Percentiles rank a stretch among this genome's conserved stretches.
phyloP scores from a whole-genome alignment of 2,797 vertebrate species.

The Emydoidea blandingii region DNA sequence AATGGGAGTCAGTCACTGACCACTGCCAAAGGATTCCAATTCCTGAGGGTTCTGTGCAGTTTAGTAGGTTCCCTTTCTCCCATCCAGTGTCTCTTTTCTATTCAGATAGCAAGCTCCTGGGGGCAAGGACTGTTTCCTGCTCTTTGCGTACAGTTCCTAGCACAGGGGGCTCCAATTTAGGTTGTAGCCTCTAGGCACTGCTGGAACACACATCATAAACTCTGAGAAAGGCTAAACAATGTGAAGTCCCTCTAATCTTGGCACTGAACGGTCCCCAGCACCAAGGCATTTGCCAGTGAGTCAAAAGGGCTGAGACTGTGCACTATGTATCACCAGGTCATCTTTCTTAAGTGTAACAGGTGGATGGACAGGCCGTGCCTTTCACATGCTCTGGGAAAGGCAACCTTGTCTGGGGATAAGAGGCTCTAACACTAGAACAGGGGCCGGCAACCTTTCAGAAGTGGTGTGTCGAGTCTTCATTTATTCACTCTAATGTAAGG shows the following conservation, averaged over 20 bases:
- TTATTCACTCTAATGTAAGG: too few relatives aligned
- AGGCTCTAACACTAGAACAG: not conserved
- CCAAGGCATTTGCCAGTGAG: not conserved
- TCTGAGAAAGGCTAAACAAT: not conserved
- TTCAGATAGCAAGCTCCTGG: not conserved
- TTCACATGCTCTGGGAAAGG: not conserved
- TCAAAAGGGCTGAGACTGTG: not conserved
- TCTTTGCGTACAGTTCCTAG: constrained; percentile 1
- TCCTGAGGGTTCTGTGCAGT: constrained; percentile 6
- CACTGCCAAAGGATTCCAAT: not conserved
- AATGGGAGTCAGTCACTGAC: not conserved
- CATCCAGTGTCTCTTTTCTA: not conserved
- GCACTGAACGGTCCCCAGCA: not conserved
- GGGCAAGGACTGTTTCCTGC: constrained; percentile 4
- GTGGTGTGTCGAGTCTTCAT: too few relatives aligned
- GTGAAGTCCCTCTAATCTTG: not conserved
- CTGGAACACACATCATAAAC: rapidly evolving
- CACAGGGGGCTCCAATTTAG: not conserved
- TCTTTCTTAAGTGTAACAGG: constrained; percentile 22
- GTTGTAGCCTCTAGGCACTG: not conserved
- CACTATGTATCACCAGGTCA: not conserved
- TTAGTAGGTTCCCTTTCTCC: constrained; percentile 30
- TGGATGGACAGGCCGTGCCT: rapidly evolving
- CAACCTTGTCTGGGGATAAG: not conserved
- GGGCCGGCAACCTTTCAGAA: too few relatives aligned